Percentiles rank a stretch among this genome's conserved stretches.
Conservation (phyloP, 2,113 vertebrate genomes). For the Trogon melanurus region DNA sequence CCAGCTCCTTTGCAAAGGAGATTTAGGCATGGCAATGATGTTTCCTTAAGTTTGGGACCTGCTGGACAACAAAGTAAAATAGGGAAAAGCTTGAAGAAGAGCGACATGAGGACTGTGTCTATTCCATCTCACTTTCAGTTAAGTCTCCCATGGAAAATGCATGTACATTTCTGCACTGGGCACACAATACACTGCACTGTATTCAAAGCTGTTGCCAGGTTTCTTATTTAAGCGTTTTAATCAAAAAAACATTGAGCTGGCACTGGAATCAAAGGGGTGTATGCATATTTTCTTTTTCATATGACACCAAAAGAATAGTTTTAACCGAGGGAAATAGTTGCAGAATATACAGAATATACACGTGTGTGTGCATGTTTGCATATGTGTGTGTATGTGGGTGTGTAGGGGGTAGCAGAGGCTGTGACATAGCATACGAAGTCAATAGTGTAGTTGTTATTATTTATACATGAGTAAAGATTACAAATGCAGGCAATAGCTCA, state of each 20-base stretch:
- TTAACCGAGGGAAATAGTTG: slow-evolving; percentile 31
- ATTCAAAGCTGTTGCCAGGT: slow-evolving; percentile 61
- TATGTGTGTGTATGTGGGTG: neutral
- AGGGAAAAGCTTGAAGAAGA: neutral
- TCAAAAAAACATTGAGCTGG: slow-evolving; percentile 53
- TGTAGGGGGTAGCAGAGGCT: slow-evolving; percentile 74
- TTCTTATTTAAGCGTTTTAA: slow-evolving; percentile 58
- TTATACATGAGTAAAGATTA: slow-evolving; percentile 91
- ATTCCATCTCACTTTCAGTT: slow-evolving; percentile 32
- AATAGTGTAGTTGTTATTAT: slow-evolving; percentile 87
- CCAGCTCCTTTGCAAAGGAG: slow-evolving; percentile 46
- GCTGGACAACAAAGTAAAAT: slow-evolving; percentile 36
- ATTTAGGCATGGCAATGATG: slow-evolving; percentile 8
- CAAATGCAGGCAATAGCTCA: slow-evolving; percentile 87
- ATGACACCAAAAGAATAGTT: slow-evolving; percentile 41
- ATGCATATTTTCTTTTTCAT: slow-evolving; percentile 45
- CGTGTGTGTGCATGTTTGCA: slow-evolving; percentile 16
- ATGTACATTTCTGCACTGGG: slow-evolving; percentile 14
- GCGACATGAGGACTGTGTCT: slow-evolving; percentile 21
- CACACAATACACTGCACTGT: neutral
- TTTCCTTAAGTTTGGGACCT: slow-evolving; percentile 31
- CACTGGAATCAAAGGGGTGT: slow-evolving; percentile 25
- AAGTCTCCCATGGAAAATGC: slow-evolving; percentile 31
- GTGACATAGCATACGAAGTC: slow-evolving; percentile 86
- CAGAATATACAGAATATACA: neutral